Evolutionary conservation across 2,113 vertebrate species (phyloP), one percentile per base, ranked within the genome.

Genomic region (Pagrus major): DNA sequence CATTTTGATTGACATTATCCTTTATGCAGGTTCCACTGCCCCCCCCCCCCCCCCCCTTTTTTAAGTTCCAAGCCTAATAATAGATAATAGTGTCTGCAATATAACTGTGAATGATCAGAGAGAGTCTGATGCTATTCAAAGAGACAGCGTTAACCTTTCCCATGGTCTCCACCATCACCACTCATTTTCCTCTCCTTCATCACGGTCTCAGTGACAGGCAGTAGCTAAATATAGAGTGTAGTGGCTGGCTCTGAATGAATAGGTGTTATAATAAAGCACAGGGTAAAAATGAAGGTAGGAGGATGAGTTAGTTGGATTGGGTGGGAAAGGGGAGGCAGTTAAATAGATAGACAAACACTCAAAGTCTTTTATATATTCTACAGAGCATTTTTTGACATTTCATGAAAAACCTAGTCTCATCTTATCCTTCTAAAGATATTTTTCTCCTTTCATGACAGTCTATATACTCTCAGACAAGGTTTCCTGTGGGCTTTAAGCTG

Each of bases 111-210:
- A 81, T 76, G 84, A 92, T 91, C 81, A 90, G 64, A 87, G 76
- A 41, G n/a, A 71, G 66, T 63, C 27, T 18, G 83, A 84, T 67
- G 71, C 49, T 78, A 88, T 88, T 85, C 75, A 86, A 31, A 72
- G 75, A 86, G 86, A 89, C 80, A 79, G 41, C 21, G 31, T 23
- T 89, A 88, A 88, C 83, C 87, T 91, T 90, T 92, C 70, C 20
- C 72, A 68, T 85, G 41, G 78, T 84, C 70, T 81, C 60, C 65
- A 60, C n/a, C 85, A 78, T 90, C 81, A 78, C 46, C 47, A 44
- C 72, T 87, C 83, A 87, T 91, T 83, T 88, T 58, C 66, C 41
- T 85, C 73, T 65, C 65, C 67, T 91, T 91, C 82, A 87, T 91
- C 87, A 76, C 70, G 55, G 51, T 65, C 70, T 82, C 82, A 6